Conservation (phyloP, 1,140 invertebrate genomes). For the Drosophila ananassae region DNA sequence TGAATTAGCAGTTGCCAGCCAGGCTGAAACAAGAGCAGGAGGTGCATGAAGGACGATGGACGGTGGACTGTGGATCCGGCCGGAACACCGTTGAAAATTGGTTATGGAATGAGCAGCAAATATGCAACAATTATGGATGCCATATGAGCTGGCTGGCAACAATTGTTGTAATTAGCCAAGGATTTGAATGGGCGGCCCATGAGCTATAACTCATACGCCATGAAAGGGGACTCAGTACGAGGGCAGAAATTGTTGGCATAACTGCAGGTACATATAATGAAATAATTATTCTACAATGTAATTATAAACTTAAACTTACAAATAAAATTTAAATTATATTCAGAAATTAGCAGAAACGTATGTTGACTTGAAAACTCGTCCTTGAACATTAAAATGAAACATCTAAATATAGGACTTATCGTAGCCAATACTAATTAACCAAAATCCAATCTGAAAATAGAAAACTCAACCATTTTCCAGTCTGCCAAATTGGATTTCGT, state of each 20-base stretch:
- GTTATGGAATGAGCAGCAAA: constrained; percentile 49
- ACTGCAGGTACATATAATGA: neutral
- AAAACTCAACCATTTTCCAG: constrained; percentile 30
- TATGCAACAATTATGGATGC: constrained; percentile 58
- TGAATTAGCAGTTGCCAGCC: constrained; percentile 49
- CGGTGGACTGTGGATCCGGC: too few species aligned
- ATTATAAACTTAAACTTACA: too few species aligned
- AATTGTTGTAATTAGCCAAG: constrained; percentile 52
- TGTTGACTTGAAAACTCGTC: too few species aligned
- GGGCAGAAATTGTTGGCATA: neutral
- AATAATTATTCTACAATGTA: neutral
- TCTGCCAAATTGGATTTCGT: constrained; percentile 39
- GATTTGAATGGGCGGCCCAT: constrained; percentile 8
- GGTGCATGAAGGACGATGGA: neutral
- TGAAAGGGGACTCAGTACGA: neutral
- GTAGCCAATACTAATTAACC: constrained; percentile 38
- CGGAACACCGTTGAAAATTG: constrained; percentile 2
- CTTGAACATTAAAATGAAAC: neutral
- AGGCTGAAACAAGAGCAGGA: neutral
- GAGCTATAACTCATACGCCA: constrained; percentile 14
- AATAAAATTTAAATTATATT: too few species aligned
- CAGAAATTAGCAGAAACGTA: too few species aligned
- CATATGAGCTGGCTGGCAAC: constrained; percentile 28
- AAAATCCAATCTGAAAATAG: constrained; percentile 23
- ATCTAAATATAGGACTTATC: constrained; percentile 15